Evolutionary conservation across 35 echinoderm and acorn worm genomes (phyloP), one percentile per base, ranked within the genome.

Genomic region (Eucidaris tribuloides): DNA sequence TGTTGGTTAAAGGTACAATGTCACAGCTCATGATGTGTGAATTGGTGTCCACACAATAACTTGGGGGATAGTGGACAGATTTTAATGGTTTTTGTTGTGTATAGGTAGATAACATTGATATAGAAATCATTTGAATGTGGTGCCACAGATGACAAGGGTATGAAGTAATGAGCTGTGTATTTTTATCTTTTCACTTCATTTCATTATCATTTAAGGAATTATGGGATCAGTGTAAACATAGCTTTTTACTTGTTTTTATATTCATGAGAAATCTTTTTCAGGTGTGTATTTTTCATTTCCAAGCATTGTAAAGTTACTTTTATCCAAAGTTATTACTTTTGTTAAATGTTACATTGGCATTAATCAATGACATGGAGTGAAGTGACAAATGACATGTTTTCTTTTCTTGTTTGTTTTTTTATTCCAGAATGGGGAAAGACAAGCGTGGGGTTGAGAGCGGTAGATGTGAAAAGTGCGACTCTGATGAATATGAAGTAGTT

Each of bases 401-500:
- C n/a, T 59, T 18, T 59, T 59, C 29, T 59, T 5, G 4, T 59
- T 59, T 59, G 2, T 59, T 59, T n/a, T 59, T n/a, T 4, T 4
- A 59, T 59, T 59, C 19, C 56, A 59, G 56, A 59, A 59, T 59
- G 56, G 56, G 56, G 19, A 59, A 59, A 59, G 56, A 59, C 56
- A 59, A 59, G 56, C 56, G 56, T 59, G 56, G 56, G 14, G 19
- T 59, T 15, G 56, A 59, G 56, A 18, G 56, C 14, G 56, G 56
- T 4, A 59, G 56, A 59, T 59, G 56, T 59, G 14, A 59, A 59
- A 2, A 59, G 14, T 59, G 56, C 14, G 56, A 59, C 56, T 59
- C 19, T 59, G 56, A 59, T 2, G 56, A n/a, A 59, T 59, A 59
- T 59, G 56, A 59, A 59, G 56, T 59, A 59, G 56, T 59, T 59